A percentile compares a stretch with the other conserved stretches of the same genome.
Evolutionary conservation across 30 jellyfish, hydroid and myxozoan species (phyloP).

Genomic region (Calvadosia cruxmelitensis): DNA sequence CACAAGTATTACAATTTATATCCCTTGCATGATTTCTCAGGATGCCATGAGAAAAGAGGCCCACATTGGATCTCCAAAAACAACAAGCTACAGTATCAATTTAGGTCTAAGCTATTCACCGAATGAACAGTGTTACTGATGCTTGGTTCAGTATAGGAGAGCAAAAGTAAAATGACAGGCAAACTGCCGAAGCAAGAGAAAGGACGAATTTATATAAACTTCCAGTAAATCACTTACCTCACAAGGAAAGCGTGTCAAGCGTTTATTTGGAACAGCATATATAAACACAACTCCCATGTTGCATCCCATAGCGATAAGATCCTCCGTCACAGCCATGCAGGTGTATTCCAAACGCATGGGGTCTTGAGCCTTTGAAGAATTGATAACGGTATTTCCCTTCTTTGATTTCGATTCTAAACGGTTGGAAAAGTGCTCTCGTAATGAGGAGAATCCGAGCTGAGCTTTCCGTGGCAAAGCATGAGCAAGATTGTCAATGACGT

Average conservation of each 20-base stretch:
- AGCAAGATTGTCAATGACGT: slow-evolving; percentile 34
- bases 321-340: slow-evolving; percentile 68
- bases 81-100: too few relatives aligned
- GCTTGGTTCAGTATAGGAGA: too few relatives aligned
- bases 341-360: slow-evolving; percentile 78
- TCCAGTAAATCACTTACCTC: too few relatives aligned
- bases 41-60: too few relatives aligned
- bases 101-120: too few relatives aligned
- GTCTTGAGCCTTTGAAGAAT: slow-evolving; percentile 67
- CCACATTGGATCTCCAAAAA: too few relatives aligned
- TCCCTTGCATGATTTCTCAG: too few relatives aligned
- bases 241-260: slow-evolving; percentile 57
- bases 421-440: slow-evolving; percentile 54
- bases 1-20: too few relatives aligned
- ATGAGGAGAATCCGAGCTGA: slow-evolving; percentile 87
- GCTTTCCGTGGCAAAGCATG: slow-evolving; percentile 76
- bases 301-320: slow-evolving; percentile 71
- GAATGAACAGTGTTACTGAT: too few relatives aligned
- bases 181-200: too few relatives aligned
- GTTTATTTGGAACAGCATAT: slow-evolving; percentile 38
- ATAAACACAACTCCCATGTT: slow-evolving; percentile 79
- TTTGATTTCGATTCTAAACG: slow-evolving; percentile 55
- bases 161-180: too few relatives aligned
- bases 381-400: slow-evolving; percentile 16
- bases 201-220: too few relatives aligned